These are phyloP conservation scores for Phyllostomus discolor DNA, from an alignment of 2,113 vertebrate species.

Conservation along the genomic window DNA sequence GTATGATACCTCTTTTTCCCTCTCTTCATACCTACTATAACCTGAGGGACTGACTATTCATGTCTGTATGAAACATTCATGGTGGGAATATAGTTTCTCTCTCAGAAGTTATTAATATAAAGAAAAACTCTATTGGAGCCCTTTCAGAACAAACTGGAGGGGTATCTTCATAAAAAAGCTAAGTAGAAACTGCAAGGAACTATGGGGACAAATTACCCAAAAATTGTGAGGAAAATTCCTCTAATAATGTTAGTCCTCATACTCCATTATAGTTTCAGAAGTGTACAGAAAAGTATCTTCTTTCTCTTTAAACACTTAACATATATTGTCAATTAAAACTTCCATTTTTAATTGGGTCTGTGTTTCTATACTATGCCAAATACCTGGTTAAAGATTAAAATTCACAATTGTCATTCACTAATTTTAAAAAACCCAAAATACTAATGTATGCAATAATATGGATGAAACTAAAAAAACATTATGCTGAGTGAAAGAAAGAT, in stretches of 20 bases:
- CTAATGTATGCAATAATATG: background rate
- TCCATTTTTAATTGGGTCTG: background rate
- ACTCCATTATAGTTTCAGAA: background rate
- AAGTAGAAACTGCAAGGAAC: background rate
- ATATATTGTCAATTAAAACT: background rate
- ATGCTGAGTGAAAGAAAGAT: background rate
- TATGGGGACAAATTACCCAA: background rate
- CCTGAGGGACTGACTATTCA: background rate
- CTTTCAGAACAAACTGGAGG: background rate
- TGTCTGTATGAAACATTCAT: background rate
- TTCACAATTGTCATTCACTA: background rate
- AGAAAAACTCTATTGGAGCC: background rate
- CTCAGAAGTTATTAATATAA: background rate
- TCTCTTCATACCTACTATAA: background rate
- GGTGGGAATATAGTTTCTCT: background rate
- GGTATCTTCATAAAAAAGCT: background rate
- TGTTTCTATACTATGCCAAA: background rate
- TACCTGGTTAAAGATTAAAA: background rate
- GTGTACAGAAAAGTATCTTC: background rate
- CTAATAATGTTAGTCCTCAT: background rate
- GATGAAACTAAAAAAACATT: background rate
- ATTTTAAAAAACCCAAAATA: background rate
- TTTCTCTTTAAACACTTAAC: background rate
- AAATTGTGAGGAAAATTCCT: background rate
- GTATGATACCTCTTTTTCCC: background rate